These are phyloP conservation scores for Orthonevra nobilis DNA, from an alignment of 2,888 invertebrate species.

Conservation along the genomic window DNA sequence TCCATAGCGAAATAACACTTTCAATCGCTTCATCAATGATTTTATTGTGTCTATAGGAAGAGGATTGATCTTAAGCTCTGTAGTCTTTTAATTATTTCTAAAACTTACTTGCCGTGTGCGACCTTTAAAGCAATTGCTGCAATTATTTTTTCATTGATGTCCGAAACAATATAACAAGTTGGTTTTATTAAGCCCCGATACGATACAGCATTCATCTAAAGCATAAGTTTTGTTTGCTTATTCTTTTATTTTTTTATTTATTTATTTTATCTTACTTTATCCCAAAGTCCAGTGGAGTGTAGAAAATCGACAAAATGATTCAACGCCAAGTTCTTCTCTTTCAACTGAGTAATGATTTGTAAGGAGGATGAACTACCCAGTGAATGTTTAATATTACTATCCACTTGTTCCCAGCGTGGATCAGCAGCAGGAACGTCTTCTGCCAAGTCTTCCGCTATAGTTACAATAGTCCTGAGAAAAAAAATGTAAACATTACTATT, in stretches of 20 bases:
- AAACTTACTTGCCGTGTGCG: slow-evolving; percentile 81
- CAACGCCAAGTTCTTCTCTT: slow-evolving; percentile 92
- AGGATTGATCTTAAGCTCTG: not conserved
- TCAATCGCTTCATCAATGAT: slow-evolving; percentile 83
- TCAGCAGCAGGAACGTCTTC: slow-evolving; percentile 95
- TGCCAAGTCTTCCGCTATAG: slow-evolving; percentile 88
- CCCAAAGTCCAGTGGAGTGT: slow-evolving; percentile 85
- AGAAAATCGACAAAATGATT: slow-evolving; percentile 89
- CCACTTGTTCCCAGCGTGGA: slow-evolving; percentile 83
- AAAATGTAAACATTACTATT: too few species aligned
- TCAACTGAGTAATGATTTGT: slow-evolving; percentile 91
- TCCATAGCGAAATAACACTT: slow-evolving; percentile 80
- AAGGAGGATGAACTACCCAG: slow-evolving; percentile 89
- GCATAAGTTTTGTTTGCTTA: too few species aligned
- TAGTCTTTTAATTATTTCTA: not conserved
- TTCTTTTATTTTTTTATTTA: too few species aligned
- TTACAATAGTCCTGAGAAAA: slow-evolving; percentile 83
- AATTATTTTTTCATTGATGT: slow-evolving; percentile 90
- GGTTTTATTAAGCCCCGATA: slow-evolving; percentile 76
- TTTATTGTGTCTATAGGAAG: slow-evolving; percentile 73
- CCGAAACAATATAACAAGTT: slow-evolving; percentile 83
- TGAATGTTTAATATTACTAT: slow-evolving; percentile 79
- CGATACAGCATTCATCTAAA: slow-evolving; percentile 77
- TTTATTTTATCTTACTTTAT: slow-evolving; percentile 80
- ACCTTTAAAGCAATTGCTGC: slow-evolving; percentile 87